phyloP scores from a whole-genome alignment of 2,888 invertebrate species.

The Athalia rosae region DNA sequence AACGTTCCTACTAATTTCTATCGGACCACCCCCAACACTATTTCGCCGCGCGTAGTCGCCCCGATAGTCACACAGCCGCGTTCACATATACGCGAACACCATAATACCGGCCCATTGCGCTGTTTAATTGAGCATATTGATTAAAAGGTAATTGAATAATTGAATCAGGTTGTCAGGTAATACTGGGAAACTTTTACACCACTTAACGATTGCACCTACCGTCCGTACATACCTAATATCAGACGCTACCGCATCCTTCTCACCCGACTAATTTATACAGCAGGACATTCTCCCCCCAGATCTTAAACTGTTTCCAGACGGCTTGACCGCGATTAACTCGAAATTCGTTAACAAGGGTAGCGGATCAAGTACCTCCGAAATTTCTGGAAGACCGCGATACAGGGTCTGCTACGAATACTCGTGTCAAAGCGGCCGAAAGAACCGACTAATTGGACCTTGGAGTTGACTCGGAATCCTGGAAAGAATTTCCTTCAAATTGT shows the following conservation, averaged over 20 bases:
- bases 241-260: not conserved
- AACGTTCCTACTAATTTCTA: constrained; percentile 28
- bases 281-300: no score
- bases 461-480: no score
- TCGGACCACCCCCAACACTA: not conserved
- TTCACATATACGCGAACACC: not conserved
- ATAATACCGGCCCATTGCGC: not conserved
- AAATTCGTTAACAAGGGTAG: no score
- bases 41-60: no score
- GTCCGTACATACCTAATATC: not conserved
- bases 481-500: no score
- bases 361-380: no score
- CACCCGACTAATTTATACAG: not conserved
- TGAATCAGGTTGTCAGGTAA: constrained; percentile 19
- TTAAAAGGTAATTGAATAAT: constrained; percentile 37
- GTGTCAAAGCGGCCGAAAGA: no score
- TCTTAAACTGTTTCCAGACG: no score
- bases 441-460: no score
- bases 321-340: no score
- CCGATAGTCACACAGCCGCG: not conserved
- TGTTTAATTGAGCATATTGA: constrained; percentile 36
- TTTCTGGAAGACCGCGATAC: no score
- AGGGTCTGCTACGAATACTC: no score
- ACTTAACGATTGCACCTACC: not conserved
- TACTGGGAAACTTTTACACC: constrained; percentile 3